phyloP scores from a whole-genome alignment of 2,888 invertebrate species.

The Lithophane semibrunnea region DNA sequence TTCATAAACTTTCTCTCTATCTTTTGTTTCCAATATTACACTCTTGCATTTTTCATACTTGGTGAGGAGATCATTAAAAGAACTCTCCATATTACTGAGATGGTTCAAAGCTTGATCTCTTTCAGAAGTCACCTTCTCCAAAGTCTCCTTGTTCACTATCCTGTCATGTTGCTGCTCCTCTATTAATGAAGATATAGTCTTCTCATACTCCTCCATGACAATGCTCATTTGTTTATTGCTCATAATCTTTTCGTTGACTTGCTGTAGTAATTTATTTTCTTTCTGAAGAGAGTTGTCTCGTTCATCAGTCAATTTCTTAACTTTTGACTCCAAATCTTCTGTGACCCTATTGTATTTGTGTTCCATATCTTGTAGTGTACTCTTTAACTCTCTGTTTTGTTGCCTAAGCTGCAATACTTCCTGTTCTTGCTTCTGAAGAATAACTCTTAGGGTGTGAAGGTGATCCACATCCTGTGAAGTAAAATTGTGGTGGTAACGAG shows the following conservation, averaged over 20 bases:
- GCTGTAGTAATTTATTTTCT: conserved; percentile 80
- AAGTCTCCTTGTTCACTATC: conserved; percentile 85
- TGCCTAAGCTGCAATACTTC: conserved; percentile 82
- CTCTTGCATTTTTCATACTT: conserved; percentile 92
- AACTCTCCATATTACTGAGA: conserved; percentile 91
- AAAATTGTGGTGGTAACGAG: conserved; percentile 69
- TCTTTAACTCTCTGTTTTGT: conserved; percentile 84
- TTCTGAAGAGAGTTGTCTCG: conserved; percentile 76
- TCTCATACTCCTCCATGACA: conserved; percentile 94
- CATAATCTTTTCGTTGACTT: conserved; percentile 81
- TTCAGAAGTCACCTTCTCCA: conserved; percentile 88
- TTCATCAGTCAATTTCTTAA: conserved; percentile 82
- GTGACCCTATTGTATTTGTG: conserved; percentile 76
- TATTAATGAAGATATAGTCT: conserved; percentile 94
- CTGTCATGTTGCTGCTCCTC: conserved; percentile 93
- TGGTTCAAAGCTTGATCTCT: conserved; percentile 91
- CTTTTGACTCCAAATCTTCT: conserved; percentile 79
- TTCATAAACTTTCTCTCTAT: conserved; percentile 92
- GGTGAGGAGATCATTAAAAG: conserved; percentile 91
- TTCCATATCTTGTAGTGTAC: conserved; percentile 80
- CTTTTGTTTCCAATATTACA: conserved; percentile 88
- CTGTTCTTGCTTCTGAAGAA: conserved; percentile 85
- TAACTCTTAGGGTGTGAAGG: conserved; percentile 80
- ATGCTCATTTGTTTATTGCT: conserved; percentile 91
- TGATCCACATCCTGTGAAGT: conserved; percentile 73